Percentiles rank a stretch among this genome's conserved stretches.
phyloP scores from a whole-genome alignment of 2,888 invertebrate genomes.

The Trissoscelio sp. region DNA sequence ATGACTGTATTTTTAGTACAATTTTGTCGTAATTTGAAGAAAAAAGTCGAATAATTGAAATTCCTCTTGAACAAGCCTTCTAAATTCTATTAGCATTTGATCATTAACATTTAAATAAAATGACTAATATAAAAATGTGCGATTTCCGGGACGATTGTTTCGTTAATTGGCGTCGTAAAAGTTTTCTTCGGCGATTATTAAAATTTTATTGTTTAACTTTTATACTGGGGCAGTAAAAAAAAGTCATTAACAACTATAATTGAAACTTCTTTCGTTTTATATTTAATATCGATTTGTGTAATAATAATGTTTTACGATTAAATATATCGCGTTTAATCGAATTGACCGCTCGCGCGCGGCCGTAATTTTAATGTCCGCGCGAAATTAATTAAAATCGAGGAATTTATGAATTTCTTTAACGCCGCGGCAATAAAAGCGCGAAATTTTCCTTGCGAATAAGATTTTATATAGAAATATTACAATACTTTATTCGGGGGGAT shows the following conservation, averaged over 20 bases:
- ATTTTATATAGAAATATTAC: constrained; percentile 57
- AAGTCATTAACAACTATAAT: constrained; percentile 48
- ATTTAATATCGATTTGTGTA: constrained; percentile 59
- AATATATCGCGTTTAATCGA: constrained; percentile 47
- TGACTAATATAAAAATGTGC: constrained; percentile 11
- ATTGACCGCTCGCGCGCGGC: constrained; percentile 15
- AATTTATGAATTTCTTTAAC: constrained; percentile 61
- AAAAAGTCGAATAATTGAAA: too few relatives aligned
- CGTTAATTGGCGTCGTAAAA: constrained; percentile 44
- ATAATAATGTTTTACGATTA: constrained; percentile 58
- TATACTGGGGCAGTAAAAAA: constrained; percentile 40
- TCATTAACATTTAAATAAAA: not conserved
- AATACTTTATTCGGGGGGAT: constrained; percentile 43
- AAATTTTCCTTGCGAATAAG: constrained; percentile 52
- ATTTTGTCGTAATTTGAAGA: too few relatives aligned
- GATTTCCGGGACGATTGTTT: constrained; percentile 29
- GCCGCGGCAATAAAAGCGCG: constrained; percentile 37
- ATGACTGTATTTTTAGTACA: too few relatives aligned
- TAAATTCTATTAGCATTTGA: not conserved
- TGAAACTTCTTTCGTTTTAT: constrained; percentile 44
- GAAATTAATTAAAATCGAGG: constrained; percentile 58
- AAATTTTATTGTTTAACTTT: constrained; percentile 54
- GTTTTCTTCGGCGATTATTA: constrained; percentile 52
- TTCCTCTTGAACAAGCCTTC: too few relatives aligned
- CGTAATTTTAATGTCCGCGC: constrained; percentile 44